Evolutionary conservation across 2,113 vertebrate genomes (phyloP), one percentile per base, ranked within the genome.

Genomic region (Nyctereutes procyonoides): DNA sequence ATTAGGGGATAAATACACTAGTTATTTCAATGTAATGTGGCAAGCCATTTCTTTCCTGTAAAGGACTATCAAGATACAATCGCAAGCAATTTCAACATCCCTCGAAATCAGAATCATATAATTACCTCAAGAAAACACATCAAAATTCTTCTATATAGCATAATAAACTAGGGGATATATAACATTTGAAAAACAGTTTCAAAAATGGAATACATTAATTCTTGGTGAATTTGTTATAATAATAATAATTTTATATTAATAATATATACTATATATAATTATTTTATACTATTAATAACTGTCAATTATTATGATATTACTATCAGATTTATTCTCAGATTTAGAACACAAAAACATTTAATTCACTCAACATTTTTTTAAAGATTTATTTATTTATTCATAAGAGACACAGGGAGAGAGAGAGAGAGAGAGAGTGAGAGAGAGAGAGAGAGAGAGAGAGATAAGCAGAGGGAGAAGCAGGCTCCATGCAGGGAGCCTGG

Each of bases 311-410:
- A n/a, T 73, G 11, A 82, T 91, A 22, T 86, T 67, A 38, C 30
- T 38, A 53, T 93, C 32, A 74, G 35, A 90, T 95, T 96, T 96
- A 86, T 48, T 73, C 20, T 94, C 62, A 84, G 16, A 48, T 89
- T 96, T 67, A 22, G 53, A 84, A 93, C 32, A 88, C 0, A 76
- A 90, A 96, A 92, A 55, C 80, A 81, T 86, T 89, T 95, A 60
- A 43, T 83, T 92, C 5, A 65, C 14, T 79, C 12, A 30, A 83
- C 15, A 86, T 0, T 86, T 92, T 43, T 53, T 92, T 84, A 7
- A 43, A 43, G 43, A 43, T 43, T 43, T 43, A 43, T 43, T 43
- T 43, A 43, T 43, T 43, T 43, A 43, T 43, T 43, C 43, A 43
- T 43, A 6, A 43, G 43, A 43, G 43, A 7, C 43, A 43, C 0